Evolutionary conservation across 2,888 invertebrate species (phyloP).

Genomic region (Drosophila heteroneura): DNA sequence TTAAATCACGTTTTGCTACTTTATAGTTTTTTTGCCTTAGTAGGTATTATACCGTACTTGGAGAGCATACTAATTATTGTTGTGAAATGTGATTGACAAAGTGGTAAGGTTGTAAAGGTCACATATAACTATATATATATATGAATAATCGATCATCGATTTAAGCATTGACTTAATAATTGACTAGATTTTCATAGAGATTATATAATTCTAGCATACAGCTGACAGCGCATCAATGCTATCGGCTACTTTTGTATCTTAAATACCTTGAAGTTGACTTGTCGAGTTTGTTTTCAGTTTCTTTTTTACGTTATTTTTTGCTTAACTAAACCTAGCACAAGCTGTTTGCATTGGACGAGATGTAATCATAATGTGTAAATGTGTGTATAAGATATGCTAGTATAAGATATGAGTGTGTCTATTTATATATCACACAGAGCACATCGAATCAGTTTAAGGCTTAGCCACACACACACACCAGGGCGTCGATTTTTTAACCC

Average conservation of each 20-base stretch:
- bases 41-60: background rate
- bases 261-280: background rate
- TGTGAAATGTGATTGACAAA: background rate
- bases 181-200: background rate
- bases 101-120: background rate
- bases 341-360: slow-evolving; percentile 1
- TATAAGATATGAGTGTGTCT: background rate
- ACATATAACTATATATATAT: too few species aligned
- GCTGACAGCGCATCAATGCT: background rate
- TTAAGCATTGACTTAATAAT: background rate
- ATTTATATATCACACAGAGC: background rate
- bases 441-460: slow-evolving; percentile 12
- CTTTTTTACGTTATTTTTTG: background rate
- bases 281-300: background rate
- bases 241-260: background rate
- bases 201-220: background rate
- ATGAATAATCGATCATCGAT: background rate
- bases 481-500: background rate
- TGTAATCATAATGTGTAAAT: background rate
- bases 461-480: background rate
- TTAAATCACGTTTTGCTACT: background rate
- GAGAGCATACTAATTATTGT: too few species aligned
- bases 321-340: background rate
- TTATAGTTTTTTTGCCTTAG: background rate
- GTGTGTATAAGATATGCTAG: background rate